Conservation (phyloP, 2,888 invertebrate genomes). For the Ethmia dodecea region DNA sequence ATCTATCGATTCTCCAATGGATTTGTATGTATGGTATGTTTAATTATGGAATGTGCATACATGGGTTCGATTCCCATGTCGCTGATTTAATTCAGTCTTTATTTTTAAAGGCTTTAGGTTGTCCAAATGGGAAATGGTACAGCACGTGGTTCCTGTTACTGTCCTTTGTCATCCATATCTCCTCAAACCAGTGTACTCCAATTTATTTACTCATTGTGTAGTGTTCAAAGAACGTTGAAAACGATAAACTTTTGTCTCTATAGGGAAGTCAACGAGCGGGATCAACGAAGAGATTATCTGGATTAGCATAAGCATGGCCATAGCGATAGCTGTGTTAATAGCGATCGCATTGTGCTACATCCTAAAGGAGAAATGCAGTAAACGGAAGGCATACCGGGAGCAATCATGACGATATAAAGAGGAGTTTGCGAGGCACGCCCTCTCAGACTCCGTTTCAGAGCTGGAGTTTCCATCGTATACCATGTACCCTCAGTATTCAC, state of each 20-base stretch:
- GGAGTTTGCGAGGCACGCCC: constrained; percentile 68
- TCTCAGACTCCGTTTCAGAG: constrained; percentile 60
- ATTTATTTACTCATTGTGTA: no score
- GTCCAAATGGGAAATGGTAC: no score
- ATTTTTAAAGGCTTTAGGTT: no score
- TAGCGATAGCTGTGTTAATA: constrained; percentile 88
- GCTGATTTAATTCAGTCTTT: no score
- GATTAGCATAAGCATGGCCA: constrained; percentile 93
- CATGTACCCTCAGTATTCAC: constrained; percentile 65
- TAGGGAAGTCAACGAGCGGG: constrained; percentile 89
- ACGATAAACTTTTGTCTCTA: constrained; percentile 15
- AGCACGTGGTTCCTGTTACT: no score
- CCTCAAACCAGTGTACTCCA: no score
- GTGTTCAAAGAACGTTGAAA: no score
- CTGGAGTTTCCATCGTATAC: constrained; percentile 58
- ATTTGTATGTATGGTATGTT: no score
- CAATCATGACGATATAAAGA: constrained; percentile 81
- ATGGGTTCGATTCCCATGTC: no score
- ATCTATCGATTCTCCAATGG: no score
- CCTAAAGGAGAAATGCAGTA: constrained; percentile 87
- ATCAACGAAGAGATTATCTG: constrained; percentile 93
- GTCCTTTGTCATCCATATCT: no score
- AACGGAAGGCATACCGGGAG: constrained; percentile 83
- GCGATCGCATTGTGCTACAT: constrained; percentile 90
- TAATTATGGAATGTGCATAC: no score